These are phyloP conservation scores for Xerus inauris DNA, from an alignment of 2,113 vertebrate species.

Conservation along the genomic window DNA sequence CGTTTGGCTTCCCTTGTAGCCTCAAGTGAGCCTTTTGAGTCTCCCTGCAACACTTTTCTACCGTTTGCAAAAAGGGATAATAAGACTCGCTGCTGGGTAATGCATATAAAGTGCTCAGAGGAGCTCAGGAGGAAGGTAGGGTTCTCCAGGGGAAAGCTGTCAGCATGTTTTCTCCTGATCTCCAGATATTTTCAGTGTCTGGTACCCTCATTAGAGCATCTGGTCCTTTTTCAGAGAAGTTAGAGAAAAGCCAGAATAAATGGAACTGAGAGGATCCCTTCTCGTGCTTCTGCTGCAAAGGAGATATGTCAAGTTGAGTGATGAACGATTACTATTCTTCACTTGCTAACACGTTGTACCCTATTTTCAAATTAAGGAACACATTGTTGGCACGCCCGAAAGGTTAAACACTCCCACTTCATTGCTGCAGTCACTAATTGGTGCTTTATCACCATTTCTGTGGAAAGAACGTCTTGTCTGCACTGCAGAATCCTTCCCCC, in stretches of 20 bases:
- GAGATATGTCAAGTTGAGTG: slow-evolving; percentile 53
- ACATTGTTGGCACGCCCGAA: slow-evolving; percentile 58
- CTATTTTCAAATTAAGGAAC: slow-evolving; percentile 76
- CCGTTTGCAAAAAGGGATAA: slow-evolving; percentile 52
- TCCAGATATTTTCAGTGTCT: slow-evolving; percentile 47
- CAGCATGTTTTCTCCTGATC: slow-evolving; percentile 20
- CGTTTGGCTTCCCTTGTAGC: slow-evolving; percentile 37
- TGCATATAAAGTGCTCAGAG: neutral
- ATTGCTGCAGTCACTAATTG: slow-evolving; percentile 39
- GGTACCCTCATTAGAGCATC: slow-evolving; percentile 61
- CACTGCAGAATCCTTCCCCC: slow-evolving; percentile 29
- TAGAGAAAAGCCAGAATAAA: slow-evolving; percentile 42
- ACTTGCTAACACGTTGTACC: slow-evolving; percentile 64
- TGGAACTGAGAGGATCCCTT: slow-evolving; percentile 38
- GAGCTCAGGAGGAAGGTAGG: neutral
- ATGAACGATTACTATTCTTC: slow-evolving; percentile 37
- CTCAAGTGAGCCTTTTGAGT: slow-evolving; percentile 46
- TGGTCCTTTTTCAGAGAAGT: slow-evolving; percentile 59
- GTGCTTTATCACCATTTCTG: slow-evolving; percentile 60
- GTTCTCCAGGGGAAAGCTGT: slow-evolving; percentile 6
- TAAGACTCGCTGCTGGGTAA: slow-evolving; percentile 34
- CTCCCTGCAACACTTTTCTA: slow-evolving; percentile 41
- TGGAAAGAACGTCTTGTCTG: slow-evolving; percentile 42
- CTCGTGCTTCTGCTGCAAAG: slow-evolving; percentile 4
- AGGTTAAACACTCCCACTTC: slow-evolving; percentile 64